phyloP scores from a whole-genome alignment of 1,140 invertebrate species.

The Amyelois transitella region DNA sequence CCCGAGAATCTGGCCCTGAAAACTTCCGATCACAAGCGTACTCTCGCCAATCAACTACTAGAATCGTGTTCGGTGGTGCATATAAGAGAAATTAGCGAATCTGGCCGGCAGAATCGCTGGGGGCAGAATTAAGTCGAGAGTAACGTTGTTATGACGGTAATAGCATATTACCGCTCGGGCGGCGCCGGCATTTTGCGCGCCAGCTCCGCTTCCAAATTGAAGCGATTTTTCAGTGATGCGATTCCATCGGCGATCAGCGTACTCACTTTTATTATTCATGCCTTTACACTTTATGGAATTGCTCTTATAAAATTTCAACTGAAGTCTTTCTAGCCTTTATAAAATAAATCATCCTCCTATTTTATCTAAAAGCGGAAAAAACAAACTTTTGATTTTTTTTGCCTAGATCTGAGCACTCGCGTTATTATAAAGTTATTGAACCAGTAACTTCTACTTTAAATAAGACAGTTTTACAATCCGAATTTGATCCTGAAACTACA shows the following conservation, averaged over 20 bases:
- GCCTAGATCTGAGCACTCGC: too few relatives aligned
- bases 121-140: conserved; percentile 62
- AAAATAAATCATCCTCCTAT: too few relatives aligned
- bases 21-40: too few relatives aligned
- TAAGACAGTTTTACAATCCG: too few relatives aligned
- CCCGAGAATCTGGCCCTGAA: too few relatives aligned
- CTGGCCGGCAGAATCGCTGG: conserved; percentile 36
- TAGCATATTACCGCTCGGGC: conserved; percentile 51
- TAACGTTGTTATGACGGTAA: conserved; percentile 62
- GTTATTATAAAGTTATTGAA: too few relatives aligned
- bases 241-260: conserved; percentile 56
- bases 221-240: conserved; percentile 60
- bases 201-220: conserved; percentile 50
- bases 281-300: background rate
- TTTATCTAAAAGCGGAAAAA: too few relatives aligned
- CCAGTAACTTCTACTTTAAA: too few relatives aligned
- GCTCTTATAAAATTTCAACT: background rate
- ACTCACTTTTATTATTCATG: conserved; percentile 28
- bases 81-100: conserved; percentile 52
- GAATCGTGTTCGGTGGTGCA: conserved; percentile 7
- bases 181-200: conserved; percentile 46
- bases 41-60: background rate
- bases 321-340: background rate
- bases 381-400: too few relatives aligned
- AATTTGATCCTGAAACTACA: too few relatives aligned